Percentiles rank a stretch among this genome's conserved stretches.
phyloP scores from a whole-genome alignment of 2,797 vertebrate species.

The Protosalanx chinensis region DNA sequence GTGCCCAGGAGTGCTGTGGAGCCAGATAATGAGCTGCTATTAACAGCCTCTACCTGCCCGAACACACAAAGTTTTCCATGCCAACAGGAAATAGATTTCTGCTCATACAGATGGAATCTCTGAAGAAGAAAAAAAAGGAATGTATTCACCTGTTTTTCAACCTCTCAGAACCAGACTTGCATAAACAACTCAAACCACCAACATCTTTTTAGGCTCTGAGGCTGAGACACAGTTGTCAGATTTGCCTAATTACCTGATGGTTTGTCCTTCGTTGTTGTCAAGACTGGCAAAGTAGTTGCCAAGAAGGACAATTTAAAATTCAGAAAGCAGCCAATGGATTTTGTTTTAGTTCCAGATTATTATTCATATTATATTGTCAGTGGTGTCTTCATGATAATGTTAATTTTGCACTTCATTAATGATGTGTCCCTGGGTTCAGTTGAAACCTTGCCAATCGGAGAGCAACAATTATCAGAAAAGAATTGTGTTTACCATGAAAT shows the following conservation, averaged over 20 bases:
- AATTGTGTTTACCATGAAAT: conserved; percentile 20
- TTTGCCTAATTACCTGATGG: conserved; percentile 43
- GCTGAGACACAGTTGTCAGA: conserved; percentile 14
- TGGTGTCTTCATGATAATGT: conserved; percentile 24
- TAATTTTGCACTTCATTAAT: conserved; percentile 42
- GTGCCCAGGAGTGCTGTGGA: conserved; percentile 41
- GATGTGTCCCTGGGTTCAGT: conserved; percentile 22
- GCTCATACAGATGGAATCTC: conserved; percentile 49
- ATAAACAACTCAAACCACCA: conserved; percentile 28
- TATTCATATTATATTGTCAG: conserved; percentile 15
- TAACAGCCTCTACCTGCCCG: conserved; percentile 35
- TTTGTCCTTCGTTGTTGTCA: conserved; percentile 25
- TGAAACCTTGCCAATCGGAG: conserved; percentile 19
- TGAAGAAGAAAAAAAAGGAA: conserved; percentile 1
- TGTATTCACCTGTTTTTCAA: too few relatives aligned
- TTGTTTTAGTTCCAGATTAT: conserved; percentile 2
- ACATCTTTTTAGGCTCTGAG: background rate
- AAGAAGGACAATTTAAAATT: conserved; percentile 25
- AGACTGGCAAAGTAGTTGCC: conserved; percentile 6
- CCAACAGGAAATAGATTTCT: conserved; percentile 37
- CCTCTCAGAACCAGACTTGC: conserved; percentile 18
- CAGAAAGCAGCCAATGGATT: conserved; percentile 14
- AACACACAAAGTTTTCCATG: conserved; percentile 20
- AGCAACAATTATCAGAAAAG: conserved; percentile 37
- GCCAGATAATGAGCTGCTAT: conserved; percentile 49